Base-by-base conservation (phyloP, 2,113 vertebrate species). In the Brachirus orientalis region DNA sequence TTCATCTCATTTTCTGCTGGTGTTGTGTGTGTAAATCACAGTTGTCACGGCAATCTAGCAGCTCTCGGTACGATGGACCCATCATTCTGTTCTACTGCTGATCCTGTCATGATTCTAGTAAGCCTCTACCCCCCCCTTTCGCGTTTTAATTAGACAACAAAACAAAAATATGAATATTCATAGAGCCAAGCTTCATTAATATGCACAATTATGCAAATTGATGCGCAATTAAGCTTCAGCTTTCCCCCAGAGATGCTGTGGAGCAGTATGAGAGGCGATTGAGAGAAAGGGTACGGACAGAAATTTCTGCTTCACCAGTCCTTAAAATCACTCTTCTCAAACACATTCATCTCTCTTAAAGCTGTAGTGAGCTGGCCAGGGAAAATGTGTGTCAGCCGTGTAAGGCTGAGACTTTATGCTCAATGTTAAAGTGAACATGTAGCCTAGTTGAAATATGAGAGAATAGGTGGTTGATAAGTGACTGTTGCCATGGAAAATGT, bases 191-290 rank as follows among this genome's bases (percentile, higher is more conserved):
- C 0, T 73, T 89, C 92, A 95, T 97, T 98, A 95, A 96, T 98
- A 98, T 97, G 95, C 94, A 96, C 90, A 93, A 93, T 96, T 94
- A 96, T 98, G 96, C 92, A 98, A 96, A 98, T 96, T 68, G 92
- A 91, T 28, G 64, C 82, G 78, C 94, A 95, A 94, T 98, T 98
- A 97, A 96, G 94, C 93, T 77, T 88, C 84, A 86, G 88, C 83
- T 87, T 86, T 90, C 71, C 93, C 89, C 91, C 41, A 83, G 92
- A 93, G 92, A 93, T 82, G 72, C 67, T 63, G 74, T 74, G 74
- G 77, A 89, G 90, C 58, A 54, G 80, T 82, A 79, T 22, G 48
- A 84, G 83, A 68, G 60, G 66, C 79, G 77, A 86, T 73, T 77
- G 74, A 75, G 80, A 71, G 80, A 73, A 76, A 85, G 78, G 72